A percentile compares a stretch with the other conserved stretches of the same genome.
phyloP scores from a whole-genome alignment of 1,140 invertebrate genomes.

The Brachionus rotundiformis region DNA sequence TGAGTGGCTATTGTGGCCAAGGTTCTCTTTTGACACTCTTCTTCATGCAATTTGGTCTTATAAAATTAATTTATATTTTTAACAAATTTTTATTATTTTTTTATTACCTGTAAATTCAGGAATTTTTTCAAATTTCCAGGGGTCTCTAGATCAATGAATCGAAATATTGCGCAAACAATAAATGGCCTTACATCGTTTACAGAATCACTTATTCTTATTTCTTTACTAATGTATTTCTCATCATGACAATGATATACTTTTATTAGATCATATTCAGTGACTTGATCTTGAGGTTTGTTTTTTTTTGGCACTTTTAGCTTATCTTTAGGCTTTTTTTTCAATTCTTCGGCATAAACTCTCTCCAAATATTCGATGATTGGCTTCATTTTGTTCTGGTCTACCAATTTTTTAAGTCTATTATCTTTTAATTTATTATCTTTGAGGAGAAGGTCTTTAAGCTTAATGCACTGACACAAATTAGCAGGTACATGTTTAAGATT shows the following conservation, averaged over 20 bases:
- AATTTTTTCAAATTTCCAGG: constrained; percentile 74
- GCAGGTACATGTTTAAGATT: constrained; percentile 69
- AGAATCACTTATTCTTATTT: not conserved
- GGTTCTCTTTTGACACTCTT: constrained; percentile 75
- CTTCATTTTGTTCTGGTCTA: constrained; percentile 61
- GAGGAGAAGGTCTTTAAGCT: constrained; percentile 67
- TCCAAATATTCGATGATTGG: constrained; percentile 59
- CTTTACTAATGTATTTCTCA: constrained; percentile 51
- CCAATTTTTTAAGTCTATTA: constrained; percentile 52
- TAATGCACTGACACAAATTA: constrained; percentile 70
- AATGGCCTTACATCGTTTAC: constrained; percentile 68
- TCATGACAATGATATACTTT: constrained; percentile 69
- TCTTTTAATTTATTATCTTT: constrained; percentile 51
- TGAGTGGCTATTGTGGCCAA: constrained; percentile 79
- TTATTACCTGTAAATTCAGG: constrained; percentile 72
- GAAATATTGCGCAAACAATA: constrained; percentile 74
- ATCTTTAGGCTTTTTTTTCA: constrained; percentile 59
- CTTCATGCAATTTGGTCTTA: constrained; percentile 74
- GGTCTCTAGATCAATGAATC: constrained; percentile 69
- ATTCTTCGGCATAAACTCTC: constrained; percentile 54
- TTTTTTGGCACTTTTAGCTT: constrained; percentile 55
- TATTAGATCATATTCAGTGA: constrained; percentile 55
- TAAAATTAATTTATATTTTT: constrained; percentile 55
- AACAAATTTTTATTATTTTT: too few relatives aligned
- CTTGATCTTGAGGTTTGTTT: constrained; percentile 54